A percentile compares a stretch with the other conserved stretches of the same genome.
Evolutionary conservation across 1,140 invertebrate genomes (phyloP).

Genomic region (Pachyrhynchus sulphureomaculatus): DNA sequence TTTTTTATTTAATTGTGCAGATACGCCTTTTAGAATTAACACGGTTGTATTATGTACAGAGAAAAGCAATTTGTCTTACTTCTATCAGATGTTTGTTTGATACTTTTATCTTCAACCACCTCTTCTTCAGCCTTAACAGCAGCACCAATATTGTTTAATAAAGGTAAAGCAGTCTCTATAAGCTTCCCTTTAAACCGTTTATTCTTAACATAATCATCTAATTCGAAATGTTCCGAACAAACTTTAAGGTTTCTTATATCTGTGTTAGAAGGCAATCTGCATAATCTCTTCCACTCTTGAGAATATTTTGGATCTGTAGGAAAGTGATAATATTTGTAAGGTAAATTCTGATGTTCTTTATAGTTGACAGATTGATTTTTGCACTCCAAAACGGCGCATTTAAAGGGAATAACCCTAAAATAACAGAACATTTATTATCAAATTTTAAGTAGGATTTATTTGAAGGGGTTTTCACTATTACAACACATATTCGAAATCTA

Average conservation of each 20-base stretch:
- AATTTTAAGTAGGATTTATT: background rate
- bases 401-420: slow-evolving; percentile 26
- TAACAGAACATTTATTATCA: background rate
- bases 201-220: slow-evolving; percentile 26
- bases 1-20: too few species aligned
- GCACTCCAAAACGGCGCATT: slow-evolving; percentile 26
- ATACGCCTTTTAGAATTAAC: too few species aligned
- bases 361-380: slow-evolving; percentile 14
- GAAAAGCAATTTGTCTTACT: too few species aligned
- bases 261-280: background rate
- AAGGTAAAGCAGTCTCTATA: slow-evolving; percentile 15
- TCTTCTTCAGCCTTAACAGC: too few species aligned
- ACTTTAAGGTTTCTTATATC: slow-evolving; percentile 8
- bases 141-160: background rate
- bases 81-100: background rate
- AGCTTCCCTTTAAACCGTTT: slow-evolving; percentile 15
- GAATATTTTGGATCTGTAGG: background rate
- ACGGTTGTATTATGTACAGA: too few species aligned
- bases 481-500: background rate
- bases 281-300: slow-evolving; percentile 13
- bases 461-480: background rate
- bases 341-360: background rate
- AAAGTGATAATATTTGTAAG: slow-evolving; percentile 30
- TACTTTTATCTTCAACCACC: too few species aligned
- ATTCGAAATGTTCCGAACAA: slow-evolving; percentile 30